Base-by-base conservation (phyloP, 2,113 vertebrate species). In the Gadus macrocephalus region DNA sequence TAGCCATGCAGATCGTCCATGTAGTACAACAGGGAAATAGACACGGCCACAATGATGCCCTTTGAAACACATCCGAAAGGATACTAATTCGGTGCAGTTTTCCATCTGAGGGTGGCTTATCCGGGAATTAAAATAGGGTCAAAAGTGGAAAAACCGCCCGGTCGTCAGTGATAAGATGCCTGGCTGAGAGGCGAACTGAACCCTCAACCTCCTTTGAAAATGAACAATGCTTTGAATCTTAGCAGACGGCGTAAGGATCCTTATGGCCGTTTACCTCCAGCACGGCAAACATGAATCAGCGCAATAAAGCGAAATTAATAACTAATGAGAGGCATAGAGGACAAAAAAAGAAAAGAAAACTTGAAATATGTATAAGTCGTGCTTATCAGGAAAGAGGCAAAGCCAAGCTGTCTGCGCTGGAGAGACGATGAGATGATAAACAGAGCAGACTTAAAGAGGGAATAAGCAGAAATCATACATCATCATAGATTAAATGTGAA, bases 61-160 rank as follows among this genome's bases (percentile, higher is more conserved):
- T 79, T 84, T 86, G 82, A 89, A 86, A 85, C 71, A 81, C 74
- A 81, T 20, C 78, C 84, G 87, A 92, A 90, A 91, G 90, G 90
- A 82, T 80, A 74, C 85, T 87, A 81, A 91, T 92, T 89, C 89
- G 75, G 83, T 86, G 72, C 83, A 80, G 83, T 86, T 86, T 76
- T 83, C 69, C 80, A 9, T 84, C 76, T 31, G 74, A 69, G 84
- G 86, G 86, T 89, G 77, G 76, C 80, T 89, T 87, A 91, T 91
- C 86, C 90, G 35, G 38, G 69, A 75, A 88, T 87, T 89, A 79
- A 90, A 91, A 90, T 85, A 88, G 87, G 85, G 85, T 89, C 82
- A 85, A 85, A 83, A 79, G 65, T 81, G 69, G 69, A 27, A 85
- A 88, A 82, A 76, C 71, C 69, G 77, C 78, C 76, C 72, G 71